Base-by-base conservation (phyloP, 92 coral and sea anemone genomes). In the Porites divaricata region DNA sequence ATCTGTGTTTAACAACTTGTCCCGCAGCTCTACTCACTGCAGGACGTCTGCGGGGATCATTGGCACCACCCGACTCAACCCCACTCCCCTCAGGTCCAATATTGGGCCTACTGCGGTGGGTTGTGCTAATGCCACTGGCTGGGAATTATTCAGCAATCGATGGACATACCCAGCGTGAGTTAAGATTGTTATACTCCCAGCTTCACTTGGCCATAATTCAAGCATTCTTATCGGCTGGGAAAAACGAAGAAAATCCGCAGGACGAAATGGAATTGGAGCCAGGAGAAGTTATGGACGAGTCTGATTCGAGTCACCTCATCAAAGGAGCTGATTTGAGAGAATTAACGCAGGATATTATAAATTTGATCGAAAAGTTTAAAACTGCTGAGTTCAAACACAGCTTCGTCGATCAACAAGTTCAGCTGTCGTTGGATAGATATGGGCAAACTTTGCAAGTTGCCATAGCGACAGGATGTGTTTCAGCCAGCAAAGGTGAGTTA, bases 261-360 rank as follows among this genome's bases (percentile, higher is more conserved):
- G 95, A 90, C 45, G 98, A 96, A 59, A 92, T 96, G 94, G 99
- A 96, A 74, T 85, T 96, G 74, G 99, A 96, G 51, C 99, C 99
- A 0, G 99, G 99, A 51, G 99, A 96, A 61, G 99, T 96, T 4
- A 93, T 92, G 93, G 99, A 96, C 25, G 99, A 95, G 28, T 86
- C 93, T 8, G 95, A 91, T 22, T 85, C 70, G 28, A 81, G 90
- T 25, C 87, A 92, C 80, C 77, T 94, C 35, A 76, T 94, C n/a
- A 92, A 88, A 58, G 93, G 94, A 28, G 70, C 83, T 35, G 98
- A 94, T 51, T 89, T 94, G 25, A 89, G 84, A 64, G 76, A 75
- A 61, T 79, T 94, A 61, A 81, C 92, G 1, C 70, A 70, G 2
- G 81, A 79, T 63, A 87, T 94, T 82, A 63, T 65, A 49, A 74